phyloP scores from a whole-genome alignment of 2,797 vertebrate species.

The Synaphobranchus kaupii region DNA sequence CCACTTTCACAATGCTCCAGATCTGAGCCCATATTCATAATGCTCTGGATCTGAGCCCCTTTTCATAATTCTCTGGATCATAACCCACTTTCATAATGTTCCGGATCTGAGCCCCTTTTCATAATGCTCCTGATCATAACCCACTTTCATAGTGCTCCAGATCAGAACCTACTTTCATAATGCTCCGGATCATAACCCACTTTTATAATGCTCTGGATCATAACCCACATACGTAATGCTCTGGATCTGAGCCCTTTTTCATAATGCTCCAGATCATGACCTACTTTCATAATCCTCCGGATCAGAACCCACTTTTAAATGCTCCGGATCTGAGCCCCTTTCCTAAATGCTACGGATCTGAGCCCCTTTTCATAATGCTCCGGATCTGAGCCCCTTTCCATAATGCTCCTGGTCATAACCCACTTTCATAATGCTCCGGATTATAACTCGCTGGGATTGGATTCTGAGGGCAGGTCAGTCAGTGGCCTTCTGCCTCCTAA shows the following conservation, averaged over 20 bases:
- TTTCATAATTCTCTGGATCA: too few relatives aligned
- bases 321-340: neutral
- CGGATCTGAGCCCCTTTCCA: neutral
- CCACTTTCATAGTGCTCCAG: too few relatives aligned
- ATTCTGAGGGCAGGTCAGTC: neutral
- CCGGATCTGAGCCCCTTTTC: neutral
- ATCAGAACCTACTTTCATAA: neutral
- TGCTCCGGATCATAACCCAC: neutral
- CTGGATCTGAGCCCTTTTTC: neutral
- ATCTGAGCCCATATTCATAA: too few relatives aligned
- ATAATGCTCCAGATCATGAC: neutral
- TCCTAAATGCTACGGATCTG: too few relatives aligned
- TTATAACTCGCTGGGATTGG: neutral
- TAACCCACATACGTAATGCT: too few relatives aligned
- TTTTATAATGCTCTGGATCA: neutral
- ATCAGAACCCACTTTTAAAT: too few relatives aligned
- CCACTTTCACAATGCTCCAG: too few relatives aligned
- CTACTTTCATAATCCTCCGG: neutral
- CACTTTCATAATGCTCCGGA: neutral
- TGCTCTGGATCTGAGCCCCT: neutral
- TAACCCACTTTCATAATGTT: neutral
- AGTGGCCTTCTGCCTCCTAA: neutral
- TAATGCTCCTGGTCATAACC: neutral
- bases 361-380: neutral
- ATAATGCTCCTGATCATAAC: neutral